Base-by-base conservation (phyloP, 1,140 invertebrate genomes). In the Cephus cinctus region DNA sequence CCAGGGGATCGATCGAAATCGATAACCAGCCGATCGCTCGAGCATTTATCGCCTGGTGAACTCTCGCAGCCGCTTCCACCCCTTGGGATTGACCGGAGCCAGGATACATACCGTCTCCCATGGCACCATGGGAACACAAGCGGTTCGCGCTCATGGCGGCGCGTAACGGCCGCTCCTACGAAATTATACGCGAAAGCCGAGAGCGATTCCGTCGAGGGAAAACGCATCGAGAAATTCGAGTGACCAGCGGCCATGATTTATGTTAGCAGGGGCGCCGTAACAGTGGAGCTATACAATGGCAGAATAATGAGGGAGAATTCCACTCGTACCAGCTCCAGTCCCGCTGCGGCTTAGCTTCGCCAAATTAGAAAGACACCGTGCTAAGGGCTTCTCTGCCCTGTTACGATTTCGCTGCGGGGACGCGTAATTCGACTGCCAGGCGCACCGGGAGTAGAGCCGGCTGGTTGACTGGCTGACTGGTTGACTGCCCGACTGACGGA, bases 221-320 rank as follows among this genome's bases (percentile, higher is more conserved):
- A n/a, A n/a, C n/a, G n/a, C n/a, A n/a, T n/a, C n/a, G n/a, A n/a
- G n/a, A n/a, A n/a, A n/a, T n/a, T n/a, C n/a, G n/a, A n/a, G n/a
- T n/a, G n/a, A n/a, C n/a, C n/a, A n/a, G n/a, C n/a, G n/a, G 3
- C 38, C 56, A 63, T 65, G 64, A 67, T 67, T 67, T 67, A 67
- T 67, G 54, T 67, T 54, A 53, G 52, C 51, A 44, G 59, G 44
- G 60, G 62, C 56, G 57, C 59, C 58, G 55, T 36, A n/a, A n/a
- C n/a, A n/a, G n/a, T n/a, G 25, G 25, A n/a, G 25, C 25, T 6
- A 60, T 57, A 63, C 59, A 67, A 67, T 67, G 60, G 62, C 42
- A 64, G 59, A 64, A 66, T 66, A 66, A 66, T 64, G 61, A 65
- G 63, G 64, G 64, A 56, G 58, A 47, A 50, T 52, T 32, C 55